Percentiles rank a stretch among this genome's conserved stretches.
phyloP scores from a whole-genome alignment of 2,797 vertebrate genomes.

The Enteromius paludinosus region DNA sequence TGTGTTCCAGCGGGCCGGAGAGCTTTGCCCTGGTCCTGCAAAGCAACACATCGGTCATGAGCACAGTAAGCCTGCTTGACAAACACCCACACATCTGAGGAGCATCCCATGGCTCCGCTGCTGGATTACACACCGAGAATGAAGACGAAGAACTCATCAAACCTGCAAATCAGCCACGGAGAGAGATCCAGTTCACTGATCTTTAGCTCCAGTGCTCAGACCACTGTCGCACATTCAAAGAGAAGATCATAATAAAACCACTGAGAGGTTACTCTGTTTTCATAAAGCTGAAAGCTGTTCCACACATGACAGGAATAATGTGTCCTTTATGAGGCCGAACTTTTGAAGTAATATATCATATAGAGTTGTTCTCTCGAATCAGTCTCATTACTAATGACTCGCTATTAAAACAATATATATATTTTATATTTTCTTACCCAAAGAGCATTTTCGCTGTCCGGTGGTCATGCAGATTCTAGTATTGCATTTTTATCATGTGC shows the following conservation, averaged over 20 bases:
- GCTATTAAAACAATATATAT: neutral
- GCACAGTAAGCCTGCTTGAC: neutral
- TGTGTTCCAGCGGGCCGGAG: conserved; percentile 6
- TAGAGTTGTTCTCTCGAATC: neutral
- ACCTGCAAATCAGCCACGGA: conserved; percentile 2
- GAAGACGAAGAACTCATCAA: conserved; percentile 30
- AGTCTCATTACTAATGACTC: neutral
- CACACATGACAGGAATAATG: neutral
- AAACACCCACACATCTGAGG: conserved; percentile 13
- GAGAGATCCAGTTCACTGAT: neutral
- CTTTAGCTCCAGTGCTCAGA: neutral
- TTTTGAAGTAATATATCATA: neutral
- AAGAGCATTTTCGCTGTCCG: too few relatives aligned
- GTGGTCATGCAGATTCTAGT: too few relatives aligned
- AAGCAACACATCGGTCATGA: conserved; percentile 24
- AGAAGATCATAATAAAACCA: neutral
- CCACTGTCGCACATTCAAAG: neutral
- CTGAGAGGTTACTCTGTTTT: conserved; percentile 5
- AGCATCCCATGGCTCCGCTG: neutral
- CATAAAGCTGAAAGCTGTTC: neutral
- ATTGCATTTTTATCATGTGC: too few relatives aligned
- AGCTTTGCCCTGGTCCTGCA: conserved; percentile 4
- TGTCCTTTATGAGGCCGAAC: neutral
- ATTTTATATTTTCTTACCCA: too few relatives aligned
- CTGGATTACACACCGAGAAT: neutral